Evolutionary conservation across 1,140 invertebrate genomes (phyloP), one percentile per base, ranked within the genome.

Genomic region (Aphelinus certus): DNA sequence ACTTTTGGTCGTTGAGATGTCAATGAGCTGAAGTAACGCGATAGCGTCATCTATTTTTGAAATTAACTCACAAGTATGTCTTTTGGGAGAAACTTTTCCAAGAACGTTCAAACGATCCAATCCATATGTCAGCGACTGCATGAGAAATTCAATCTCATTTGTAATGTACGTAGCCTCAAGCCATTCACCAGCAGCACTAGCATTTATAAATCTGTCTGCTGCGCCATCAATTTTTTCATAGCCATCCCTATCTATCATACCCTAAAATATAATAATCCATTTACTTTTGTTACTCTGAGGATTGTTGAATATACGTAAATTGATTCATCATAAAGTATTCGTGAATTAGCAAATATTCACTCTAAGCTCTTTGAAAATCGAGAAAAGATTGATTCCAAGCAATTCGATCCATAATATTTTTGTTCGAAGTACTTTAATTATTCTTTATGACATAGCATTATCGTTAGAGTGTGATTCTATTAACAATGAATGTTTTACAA

Each of bases 21-120:
- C 58, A n/a, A n/a, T 48, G 49, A 45, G 4, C 45, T 4, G 5
- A 10, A 62, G 4, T 45, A n/a, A 43, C 43, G n/a, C 42, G 43
- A 45, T 4, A 45, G 45, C 4, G 4, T 6, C 3, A 45, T 62
- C n/a, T 7, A 64, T n/a, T 10, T 1, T 64, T 26, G 26, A 26
- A 26, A 26, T 26, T 26, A 26, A 26, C 26, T 26, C 26, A 64
- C 64, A 2, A 2, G 66, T 2, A 10, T 46, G 26, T 47, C 51
- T n/a, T 3, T 57, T 57, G 7, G 42, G n/a, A n/a, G 6, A 68
- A 69, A 85, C 85, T 81, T 89, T 90, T 56, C 88, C 90, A 9
- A 95, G 83, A 76, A 96, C 92, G 81, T 96, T 95, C 79, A 95
- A 96, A 80, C 95, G 95, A 81, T 95, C 92, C 4, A 95, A 91